Evolutionary conservation across 2,888 invertebrate species (phyloP), one percentile per base, ranked within the genome.

Genomic region (Apocheima hispidaria): DNA sequence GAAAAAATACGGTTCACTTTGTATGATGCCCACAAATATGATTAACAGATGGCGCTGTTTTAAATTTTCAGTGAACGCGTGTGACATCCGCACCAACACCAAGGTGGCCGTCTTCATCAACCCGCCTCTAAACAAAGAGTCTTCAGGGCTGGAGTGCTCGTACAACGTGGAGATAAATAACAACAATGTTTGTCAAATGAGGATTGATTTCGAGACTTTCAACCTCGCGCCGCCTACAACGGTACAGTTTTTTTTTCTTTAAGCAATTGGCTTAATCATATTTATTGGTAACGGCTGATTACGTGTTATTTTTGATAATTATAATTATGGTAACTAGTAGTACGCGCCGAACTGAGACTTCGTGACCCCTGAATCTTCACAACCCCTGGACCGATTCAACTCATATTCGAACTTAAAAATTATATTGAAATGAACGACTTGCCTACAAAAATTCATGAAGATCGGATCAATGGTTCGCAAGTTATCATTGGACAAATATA

Each of bases 101-200:
- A 87, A 90, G 58, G 90, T 88, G 0, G 90, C 88, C 0, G 81
- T 89, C 0, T 92, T 92, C 78, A 93, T 93, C 77, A 93, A 92
- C 70, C 92, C 93, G 0, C 90, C 92, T 0, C 78, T 92, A 3
- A 87, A 73, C 70, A 79, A 75, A 2, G 90, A 90, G 69, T 88
- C 87, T 0, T 88, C 90, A 0, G 93, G 93, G 0, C 74, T 92
- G 4, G 93, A 93, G 65, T 93, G 93, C 60, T 92, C 92, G 1
- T 94, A 93, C 82, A 93, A 91, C 41, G 89, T 94, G 0, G 93
- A 94, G 66, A 87, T 94, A n/a, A 92, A 93, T 65, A 94, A 94
- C 72, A 90, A 92, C 68, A 94, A 94, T 44, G 92, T 95, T 5
- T 94, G 94, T 67, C 94, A 95, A 74, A 86, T 94, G 81, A 89